Evolutionary conservation across 1,140 invertebrate species (phyloP), one percentile per base, ranked within the genome.

Genomic region (Zophobas morio): DNA sequence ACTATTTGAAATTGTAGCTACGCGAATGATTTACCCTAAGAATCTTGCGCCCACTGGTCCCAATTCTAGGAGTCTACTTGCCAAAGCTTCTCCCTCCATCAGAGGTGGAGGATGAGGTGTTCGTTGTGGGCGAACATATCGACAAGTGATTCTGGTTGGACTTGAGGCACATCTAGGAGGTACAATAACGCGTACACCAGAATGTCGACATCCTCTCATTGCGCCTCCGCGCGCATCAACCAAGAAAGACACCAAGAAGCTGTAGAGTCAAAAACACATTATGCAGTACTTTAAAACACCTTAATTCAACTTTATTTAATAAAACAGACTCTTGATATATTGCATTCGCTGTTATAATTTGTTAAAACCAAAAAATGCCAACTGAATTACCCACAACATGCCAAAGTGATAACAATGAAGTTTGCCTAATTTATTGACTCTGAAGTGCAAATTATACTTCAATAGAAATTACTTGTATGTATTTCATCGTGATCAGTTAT

Each of bases 231-330:
- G 90, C 32, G 97, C 97, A 87, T 99, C 97, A 77, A 99, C 97
- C 91, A 99, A 93, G 87, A 99, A 99, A 79, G 96, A 98, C 81
- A 99, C 97, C 88, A 99, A 90, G 90, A 99, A 99, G 85, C 96
- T 98, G 85, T 82, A 76, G 32, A 77, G 1, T 1, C 1, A 74
- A 53, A 74, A 39, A 36, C 33, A n/a, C n/a, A 63, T 33, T 40
- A 33, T 40, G 20, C 20, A 20, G 20, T 20, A 20, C 20, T 20
- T 20, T 20, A 20, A 20, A 20, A 20, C 20, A 20, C 20, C 20
- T 60, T 34, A 60, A 32, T 35, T 60, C 33, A 32, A 35, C 20
- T 60, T 2, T 47, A 34, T 71, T 53, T 40, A 74, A 39, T 73
- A 35, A 37, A 73, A 8, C 36, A 56, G 8, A 40, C 33, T 74